Evolutionary conservation across 2,888 invertebrate genomes (phyloP).

Genomic region (Chloroclystis v-ata): DNA sequence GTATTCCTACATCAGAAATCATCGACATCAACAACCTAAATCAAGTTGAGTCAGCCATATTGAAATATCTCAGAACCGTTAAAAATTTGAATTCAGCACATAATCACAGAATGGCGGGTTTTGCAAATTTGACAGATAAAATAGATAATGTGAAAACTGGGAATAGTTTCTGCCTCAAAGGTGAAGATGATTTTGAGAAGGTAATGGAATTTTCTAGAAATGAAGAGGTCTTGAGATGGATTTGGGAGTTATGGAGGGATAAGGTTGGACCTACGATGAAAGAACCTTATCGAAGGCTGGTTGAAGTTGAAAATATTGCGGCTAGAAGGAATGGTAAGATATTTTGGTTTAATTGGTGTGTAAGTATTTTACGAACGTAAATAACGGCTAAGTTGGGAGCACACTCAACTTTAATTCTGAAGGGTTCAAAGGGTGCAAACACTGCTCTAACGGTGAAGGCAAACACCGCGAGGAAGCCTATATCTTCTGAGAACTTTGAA

Average conservation of each 20-base stretch:
- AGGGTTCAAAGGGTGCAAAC: too few species aligned
- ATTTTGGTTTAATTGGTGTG: too few species aligned
- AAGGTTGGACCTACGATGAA: conserved; percentile 78
- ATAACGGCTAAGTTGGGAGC: too few species aligned
- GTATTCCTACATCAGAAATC: conserved; percentile 52
- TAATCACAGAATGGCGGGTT: conserved; percentile 17
- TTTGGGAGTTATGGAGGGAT: conserved; percentile 84
- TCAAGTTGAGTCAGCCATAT: conserved; percentile 48
- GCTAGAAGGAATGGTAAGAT: conserved; percentile 80
- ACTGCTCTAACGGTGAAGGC: too few species aligned
- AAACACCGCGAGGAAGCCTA: too few species aligned
- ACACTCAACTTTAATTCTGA: too few species aligned
- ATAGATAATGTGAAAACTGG: conserved; percentile 22
- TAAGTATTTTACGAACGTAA: too few species aligned
- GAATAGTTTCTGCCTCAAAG: conserved; percentile 70
- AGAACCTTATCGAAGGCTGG: conserved; percentile 71
- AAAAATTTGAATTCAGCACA: conserved; percentile 24
- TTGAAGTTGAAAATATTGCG: conserved; percentile 80
- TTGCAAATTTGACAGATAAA: conserved; percentile 32
- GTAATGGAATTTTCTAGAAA: conserved; percentile 74
- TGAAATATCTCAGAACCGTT: conserved; percentile 39
- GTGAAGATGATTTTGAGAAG: conserved; percentile 80
- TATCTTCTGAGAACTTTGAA: too few species aligned
- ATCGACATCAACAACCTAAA: conserved; percentile 34
- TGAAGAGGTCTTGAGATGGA: conserved; percentile 73